Base-by-base conservation (phyloP, 2,888 invertebrate species). In the Merodon equestris region DNA sequence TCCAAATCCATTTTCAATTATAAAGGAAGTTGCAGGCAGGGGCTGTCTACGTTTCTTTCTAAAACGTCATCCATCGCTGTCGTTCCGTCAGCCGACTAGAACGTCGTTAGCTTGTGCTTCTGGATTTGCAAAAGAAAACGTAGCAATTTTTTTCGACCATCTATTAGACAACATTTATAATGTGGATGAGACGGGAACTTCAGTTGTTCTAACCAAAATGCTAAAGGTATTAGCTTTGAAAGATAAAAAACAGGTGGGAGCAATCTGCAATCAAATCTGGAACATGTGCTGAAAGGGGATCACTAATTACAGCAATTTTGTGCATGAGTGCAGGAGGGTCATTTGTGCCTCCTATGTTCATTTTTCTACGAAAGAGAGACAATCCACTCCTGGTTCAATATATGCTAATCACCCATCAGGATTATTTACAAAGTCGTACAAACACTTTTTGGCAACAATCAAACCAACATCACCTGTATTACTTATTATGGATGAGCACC, bases 401-500 rank as follows among this genome's bases (percentile, higher is more conserved):
- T 15, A 54, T 60, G 67, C 67, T 5, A 60, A 47, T 67, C 67
- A 68, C 61, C 63, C 67, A 9, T 77, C 77, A 18, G 66, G 72
- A 53, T 63, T 77, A 13, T 66, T 76, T 56, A 72, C 71, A 18
- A 60, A 38, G 36, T 76, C 57, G 67, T 79, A 68, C 58, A 67
- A 61, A 17, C 70, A 74, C 60, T 79, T 73, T 48, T 18, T 79
- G 5, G 45, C 38, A 50, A 38, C 38, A 10, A 57, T 79, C 1
- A 79, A 68, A 60, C 68, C 70, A 15, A 18, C 73, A 38, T 74
- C 68, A 12, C 70, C 70, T 7, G 57, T 67, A 4, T 15, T 74
- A 34, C 70, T 74, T 10, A 70, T 79, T 58, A 64, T 74, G 64
- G 64, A 74, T 34, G 79, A 74, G 14, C 73, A 70, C 74, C 53